phyloP scores from a whole-genome alignment of 2,888 invertebrate genomes.

The Oxycera nigricornis region DNA sequence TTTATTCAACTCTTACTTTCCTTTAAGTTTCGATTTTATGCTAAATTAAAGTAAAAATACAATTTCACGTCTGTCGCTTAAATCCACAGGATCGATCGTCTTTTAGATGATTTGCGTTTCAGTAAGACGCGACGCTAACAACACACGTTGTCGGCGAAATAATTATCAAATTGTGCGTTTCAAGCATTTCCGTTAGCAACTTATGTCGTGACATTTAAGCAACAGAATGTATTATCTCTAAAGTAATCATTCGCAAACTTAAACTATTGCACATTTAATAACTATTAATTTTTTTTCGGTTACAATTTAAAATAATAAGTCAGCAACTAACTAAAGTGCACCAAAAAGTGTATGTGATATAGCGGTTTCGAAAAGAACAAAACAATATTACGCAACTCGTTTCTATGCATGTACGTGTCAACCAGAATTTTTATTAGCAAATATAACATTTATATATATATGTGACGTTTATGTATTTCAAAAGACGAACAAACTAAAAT shows the following conservation, averaged over 20 bases:
- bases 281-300: conserved; percentile 10
- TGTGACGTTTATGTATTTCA: no score
- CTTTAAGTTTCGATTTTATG: background rate
- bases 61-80: conserved; percentile 13
- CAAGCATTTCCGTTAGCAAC: background rate
- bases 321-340: conserved; percentile 28
- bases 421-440: no score
- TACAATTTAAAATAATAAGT: conserved; percentile 26
- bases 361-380: background rate
- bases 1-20: background rate
- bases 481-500: conserved; percentile 3
- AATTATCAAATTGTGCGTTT: no score
- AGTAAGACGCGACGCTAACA: background rate
- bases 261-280: conserved; percentile 35
- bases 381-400: background rate
- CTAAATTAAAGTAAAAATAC: conserved; percentile 16
- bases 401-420: background rate
- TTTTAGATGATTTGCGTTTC: background rate
- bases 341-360: conserved; percentile 12
- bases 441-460: no score
- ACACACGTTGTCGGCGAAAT: no score
- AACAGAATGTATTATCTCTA: conserved; percentile 5
- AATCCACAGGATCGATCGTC: background rate
- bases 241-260: conserved; percentile 34
- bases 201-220: background rate